These are phyloP conservation scores for Chironomus striatipennis DNA, from an alignment of 1,140 invertebrate genomes.

Conservation along the genomic window DNA sequence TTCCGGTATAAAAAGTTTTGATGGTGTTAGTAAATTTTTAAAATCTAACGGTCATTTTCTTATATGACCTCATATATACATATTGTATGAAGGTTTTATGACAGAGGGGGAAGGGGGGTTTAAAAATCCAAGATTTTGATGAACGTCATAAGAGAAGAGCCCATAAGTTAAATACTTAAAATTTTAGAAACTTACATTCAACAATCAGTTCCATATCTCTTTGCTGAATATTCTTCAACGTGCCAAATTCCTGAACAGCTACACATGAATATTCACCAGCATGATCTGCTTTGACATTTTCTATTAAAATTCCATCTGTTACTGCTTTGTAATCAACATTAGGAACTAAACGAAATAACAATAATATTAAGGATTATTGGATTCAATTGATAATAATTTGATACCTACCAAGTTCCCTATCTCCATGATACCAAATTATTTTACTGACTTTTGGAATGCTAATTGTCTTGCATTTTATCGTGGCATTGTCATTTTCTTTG, in stretches of 20 bases:
- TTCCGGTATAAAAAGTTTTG: too few species aligned
- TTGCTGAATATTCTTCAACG: not conserved
- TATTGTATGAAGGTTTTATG: too few species aligned
- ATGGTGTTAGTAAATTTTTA: too few species aligned
- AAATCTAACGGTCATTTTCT: too few species aligned
- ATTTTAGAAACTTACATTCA: not conserved
- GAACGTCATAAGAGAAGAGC: too few species aligned
- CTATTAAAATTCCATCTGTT: not conserved
- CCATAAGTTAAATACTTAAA: too few species aligned
- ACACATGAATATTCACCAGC: not conserved
- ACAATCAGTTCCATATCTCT: not conserved
- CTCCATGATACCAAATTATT: not conserved
- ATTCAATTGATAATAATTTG: not conserved
- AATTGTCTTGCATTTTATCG: not conserved
- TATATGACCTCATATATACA: too few species aligned
- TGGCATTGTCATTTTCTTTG: not conserved
- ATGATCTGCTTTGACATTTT: not conserved
- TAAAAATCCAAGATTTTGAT: too few species aligned
- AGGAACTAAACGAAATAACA: not conserved
- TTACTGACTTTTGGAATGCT: not conserved
- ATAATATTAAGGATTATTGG: not conserved
- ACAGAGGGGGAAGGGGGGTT: too few species aligned
- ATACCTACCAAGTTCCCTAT: not conserved
- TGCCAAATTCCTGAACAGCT: not conserved
- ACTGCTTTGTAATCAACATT: not conserved